Conservation (phyloP, 2,888 invertebrate species). For the Meliscaeva auricollis region DNA sequence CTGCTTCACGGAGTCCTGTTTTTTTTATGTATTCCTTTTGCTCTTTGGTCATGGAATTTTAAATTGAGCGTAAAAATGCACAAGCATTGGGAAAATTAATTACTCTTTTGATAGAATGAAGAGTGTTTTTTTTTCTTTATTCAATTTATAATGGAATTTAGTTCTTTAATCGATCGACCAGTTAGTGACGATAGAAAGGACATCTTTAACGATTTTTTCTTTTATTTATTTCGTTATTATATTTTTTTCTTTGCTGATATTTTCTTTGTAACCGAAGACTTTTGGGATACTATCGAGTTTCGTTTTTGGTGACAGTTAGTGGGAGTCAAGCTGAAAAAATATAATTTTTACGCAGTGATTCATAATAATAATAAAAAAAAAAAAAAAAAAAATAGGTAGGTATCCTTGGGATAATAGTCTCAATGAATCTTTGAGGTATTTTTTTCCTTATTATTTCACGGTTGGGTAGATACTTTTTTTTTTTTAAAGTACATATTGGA, state of each 20-base stretch:
- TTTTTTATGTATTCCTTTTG: neutral
- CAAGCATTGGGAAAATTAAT: constrained; percentile 67
- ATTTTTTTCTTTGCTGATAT: neutral
- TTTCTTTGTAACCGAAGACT: constrained; percentile 60
- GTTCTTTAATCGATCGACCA: constrained; percentile 22
- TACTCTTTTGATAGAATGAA: constrained; percentile 43
- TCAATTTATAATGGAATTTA: neutral
- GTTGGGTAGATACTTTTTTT: neutral
- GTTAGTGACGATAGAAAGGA: constrained; percentile 51
- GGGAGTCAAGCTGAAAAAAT: constrained; percentile 51
- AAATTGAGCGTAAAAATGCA: constrained; percentile 73
- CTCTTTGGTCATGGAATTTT: constrained; percentile 51
- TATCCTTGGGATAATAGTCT: constrained; percentile 48
- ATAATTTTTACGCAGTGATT: constrained; percentile 36
- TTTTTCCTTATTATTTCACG: constrained; percentile 10
- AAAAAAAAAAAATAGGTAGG: too few relatives aligned
- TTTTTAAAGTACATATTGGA: neutral
- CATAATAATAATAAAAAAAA: constrained; percentile 3
- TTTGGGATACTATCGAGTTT: constrained; percentile 64
- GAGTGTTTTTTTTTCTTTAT: constrained; percentile 10
- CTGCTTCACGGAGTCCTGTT: constrained; percentile 21
- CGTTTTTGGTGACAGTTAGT: constrained; percentile 36
- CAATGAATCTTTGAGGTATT: constrained; percentile 37
- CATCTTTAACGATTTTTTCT: constrained; percentile 22
- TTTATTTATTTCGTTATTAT: neutral